Base-by-base conservation (phyloP, 2,113 vertebrate species). In the Forbesichthys papilliferus region DNA sequence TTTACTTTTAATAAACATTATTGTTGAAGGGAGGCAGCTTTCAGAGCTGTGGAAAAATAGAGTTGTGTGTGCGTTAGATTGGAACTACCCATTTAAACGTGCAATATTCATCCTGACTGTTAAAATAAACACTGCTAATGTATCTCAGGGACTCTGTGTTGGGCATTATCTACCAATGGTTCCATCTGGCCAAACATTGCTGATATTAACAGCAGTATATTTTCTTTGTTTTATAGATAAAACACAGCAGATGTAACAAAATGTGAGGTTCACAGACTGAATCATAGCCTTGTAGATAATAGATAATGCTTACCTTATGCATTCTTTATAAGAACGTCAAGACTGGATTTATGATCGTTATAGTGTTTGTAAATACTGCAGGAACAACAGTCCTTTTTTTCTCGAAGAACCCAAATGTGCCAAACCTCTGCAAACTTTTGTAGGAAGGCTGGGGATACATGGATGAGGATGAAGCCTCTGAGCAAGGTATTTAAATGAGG, bases 91-190 rank as follows among this genome's bases (percentile, higher is more conserved):
- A 82, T 90, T 87, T 91, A 87, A 88, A 86, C 83, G 71, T 80
- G 72, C 77, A 86, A 86, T 86, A 88, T 87, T 87, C 83, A 79
- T 57, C 75, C 80, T 68, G 82, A 75, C 83, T 88, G 80, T 87
- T 92, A 84, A 89, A 88, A 86, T 87, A 88, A 86, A 82, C 83
- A 86, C 77, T 61, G 71, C 82, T 86, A 83, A 85, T 86, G 80
- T 78, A 82, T 82, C 83, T 86, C 68, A 71, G 80, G 71, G 84
- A 60, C 79, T 83, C 80, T 58, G 73, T 27, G 58, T 81, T 81
- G 69, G 75, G 71, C 70, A 82, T 85, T 82, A 83, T 87, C 81
- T 75, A 81, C 59, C 11, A 51, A 68, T 11, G 67, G 81, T 75
- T 86, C 87, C 77, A 78, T 84, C 79, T 83, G 80, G 76, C 80